phyloP scores from a whole-genome alignment of 2,113 vertebrate genomes.

The Gambusia holbrooki region DNA sequence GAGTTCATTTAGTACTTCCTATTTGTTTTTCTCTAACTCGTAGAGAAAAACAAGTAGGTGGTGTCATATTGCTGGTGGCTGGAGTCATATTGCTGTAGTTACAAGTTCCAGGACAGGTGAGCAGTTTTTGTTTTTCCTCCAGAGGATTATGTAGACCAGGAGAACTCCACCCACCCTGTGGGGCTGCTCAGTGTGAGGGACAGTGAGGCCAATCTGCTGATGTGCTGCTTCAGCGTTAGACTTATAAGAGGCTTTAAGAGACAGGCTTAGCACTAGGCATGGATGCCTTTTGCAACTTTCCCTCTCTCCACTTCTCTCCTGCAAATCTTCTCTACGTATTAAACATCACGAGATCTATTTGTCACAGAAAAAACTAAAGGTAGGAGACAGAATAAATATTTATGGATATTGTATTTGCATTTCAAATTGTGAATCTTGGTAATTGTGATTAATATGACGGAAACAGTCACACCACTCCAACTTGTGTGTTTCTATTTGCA shows the following conservation, averaged over 20 bases:
- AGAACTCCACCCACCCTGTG: slow-evolving; percentile 1
- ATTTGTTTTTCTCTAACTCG: too few species aligned
- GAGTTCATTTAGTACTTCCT: neutral
- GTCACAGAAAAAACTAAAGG: slow-evolving; percentile 20
- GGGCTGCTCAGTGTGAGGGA: slow-evolving; percentile 2
- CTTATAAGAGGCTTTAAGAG: slow-evolving; percentile 62
- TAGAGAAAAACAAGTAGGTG: too few species aligned
- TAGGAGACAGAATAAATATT: slow-evolving; percentile 26
- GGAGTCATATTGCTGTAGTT: too few species aligned
- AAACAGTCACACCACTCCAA: too few species aligned
- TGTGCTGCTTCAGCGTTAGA: slow-evolving; percentile 42
- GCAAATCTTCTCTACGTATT: neutral
- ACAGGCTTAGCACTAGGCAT: slow-evolving; percentile 20
- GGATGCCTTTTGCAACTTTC: slow-evolving; percentile 5
- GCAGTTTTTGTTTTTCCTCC: neutral
- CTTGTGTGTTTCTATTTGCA: neutral
- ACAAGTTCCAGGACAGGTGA: neutral
- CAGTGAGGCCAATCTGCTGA: slow-evolving; percentile 13
- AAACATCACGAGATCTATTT: slow-evolving; percentile 4
- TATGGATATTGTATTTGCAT: neutral
- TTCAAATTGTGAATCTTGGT: neutral
- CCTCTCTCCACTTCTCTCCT: neutral
- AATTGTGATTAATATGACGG: neutral
- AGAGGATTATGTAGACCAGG: slow-evolving; percentile 32
- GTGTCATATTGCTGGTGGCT: too few species aligned